These are phyloP conservation scores for Hydropsyche tenuis DNA, from an alignment of 1,140 invertebrate species.

Conservation along the genomic window DNA sequence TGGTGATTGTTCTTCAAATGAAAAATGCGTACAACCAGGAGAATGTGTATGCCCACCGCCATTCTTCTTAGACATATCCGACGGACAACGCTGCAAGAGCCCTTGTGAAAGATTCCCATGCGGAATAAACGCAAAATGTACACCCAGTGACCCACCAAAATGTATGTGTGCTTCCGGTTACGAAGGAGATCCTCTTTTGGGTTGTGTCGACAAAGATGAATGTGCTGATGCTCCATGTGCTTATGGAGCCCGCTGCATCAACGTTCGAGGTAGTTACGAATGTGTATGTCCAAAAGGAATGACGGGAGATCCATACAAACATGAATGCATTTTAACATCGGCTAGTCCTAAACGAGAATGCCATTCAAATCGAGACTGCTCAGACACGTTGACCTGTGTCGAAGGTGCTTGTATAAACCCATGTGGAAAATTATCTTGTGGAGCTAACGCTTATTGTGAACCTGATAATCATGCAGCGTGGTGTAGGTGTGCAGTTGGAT, in stretches of 20 bases:
- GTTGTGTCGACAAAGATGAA: conserved; percentile 86
- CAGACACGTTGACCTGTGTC: conserved; percentile 78
- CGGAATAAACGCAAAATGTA: conserved; percentile 91
- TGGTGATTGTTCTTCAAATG: conserved; percentile 82
- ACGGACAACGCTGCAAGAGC: conserved; percentile 86
- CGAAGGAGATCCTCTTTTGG: conserved; percentile 81
- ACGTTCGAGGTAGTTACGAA: conserved; percentile 82
- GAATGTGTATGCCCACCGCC: conserved; percentile 89
- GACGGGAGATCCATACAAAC: conserved; percentile 82
- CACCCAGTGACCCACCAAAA: conserved; percentile 84
- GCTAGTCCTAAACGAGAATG: conserved; percentile 68
- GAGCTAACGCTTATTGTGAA: conserved; percentile 85
- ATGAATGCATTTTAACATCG: conserved; percentile 67
- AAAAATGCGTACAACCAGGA: conserved; percentile 89
- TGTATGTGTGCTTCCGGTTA: conserved; percentile 87
- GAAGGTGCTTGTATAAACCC: conserved; percentile 82
- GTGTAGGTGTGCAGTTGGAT: conserved; percentile 86
- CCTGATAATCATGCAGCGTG: conserved; percentile 86
- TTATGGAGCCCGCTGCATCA: conserved; percentile 84
- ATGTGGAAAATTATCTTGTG: conserved; percentile 78
- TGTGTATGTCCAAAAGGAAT: conserved; percentile 84
- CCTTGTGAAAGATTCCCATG: conserved; percentile 87
- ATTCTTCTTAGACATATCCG: conserved; percentile 80
- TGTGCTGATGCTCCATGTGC: conserved; percentile 80
- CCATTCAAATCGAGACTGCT: conserved; percentile 76